A percentile compares a stretch with the other conserved stretches of the same genome.
Evolutionary conservation across 2,797 vertebrate species (phyloP).

Genomic region (Rhadinocentrus ornatus): DNA sequence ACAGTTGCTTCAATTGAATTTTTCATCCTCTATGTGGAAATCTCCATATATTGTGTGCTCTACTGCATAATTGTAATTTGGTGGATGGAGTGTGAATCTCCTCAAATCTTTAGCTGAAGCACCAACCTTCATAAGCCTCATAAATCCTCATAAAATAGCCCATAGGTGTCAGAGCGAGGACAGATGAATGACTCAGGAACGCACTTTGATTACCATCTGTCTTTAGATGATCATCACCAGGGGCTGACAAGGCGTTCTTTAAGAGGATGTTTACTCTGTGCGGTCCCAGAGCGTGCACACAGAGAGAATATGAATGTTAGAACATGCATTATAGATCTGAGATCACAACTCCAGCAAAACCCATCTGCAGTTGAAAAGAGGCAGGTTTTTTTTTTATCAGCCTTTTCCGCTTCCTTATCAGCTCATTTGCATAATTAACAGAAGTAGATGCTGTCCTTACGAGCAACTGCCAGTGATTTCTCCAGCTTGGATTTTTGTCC

Average conservation of each 20-base stretch:
- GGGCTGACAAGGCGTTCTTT: constrained; percentile 63
- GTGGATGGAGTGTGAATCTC: constrained; percentile 57
- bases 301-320: constrained; percentile 51
- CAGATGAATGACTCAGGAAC: constrained; percentile 65
- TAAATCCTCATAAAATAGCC: constrained; percentile 67
- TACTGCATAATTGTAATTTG: constrained; percentile 66
- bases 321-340: constrained; percentile 72
- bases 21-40: constrained; percentile 63
- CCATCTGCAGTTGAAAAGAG: constrained; percentile 65
- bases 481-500: constrained; percentile 53
- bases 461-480: constrained; percentile 43
- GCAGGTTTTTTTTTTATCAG: constrained; percentile 64
- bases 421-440: constrained; percentile 79
- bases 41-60: constrained; percentile 48
- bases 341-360: constrained; percentile 66
- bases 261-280: constrained; percentile 61
- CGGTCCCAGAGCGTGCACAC: constrained; percentile 2
- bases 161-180: constrained; percentile 45
- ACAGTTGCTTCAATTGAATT: constrained; percentile 54
- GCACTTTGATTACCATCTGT: constrained; percentile 73
- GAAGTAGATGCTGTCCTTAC: constrained; percentile 53
- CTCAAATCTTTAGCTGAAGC: constrained; percentile 55
- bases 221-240: constrained; percentile 61
- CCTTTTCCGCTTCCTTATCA: constrained; percentile 69
- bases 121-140: constrained; percentile 59